Percentiles rank a stretch among this genome's conserved stretches.
Conservation (phyloP, 2,888 invertebrate genomes). For the Andrena chrysosceles region DNA sequence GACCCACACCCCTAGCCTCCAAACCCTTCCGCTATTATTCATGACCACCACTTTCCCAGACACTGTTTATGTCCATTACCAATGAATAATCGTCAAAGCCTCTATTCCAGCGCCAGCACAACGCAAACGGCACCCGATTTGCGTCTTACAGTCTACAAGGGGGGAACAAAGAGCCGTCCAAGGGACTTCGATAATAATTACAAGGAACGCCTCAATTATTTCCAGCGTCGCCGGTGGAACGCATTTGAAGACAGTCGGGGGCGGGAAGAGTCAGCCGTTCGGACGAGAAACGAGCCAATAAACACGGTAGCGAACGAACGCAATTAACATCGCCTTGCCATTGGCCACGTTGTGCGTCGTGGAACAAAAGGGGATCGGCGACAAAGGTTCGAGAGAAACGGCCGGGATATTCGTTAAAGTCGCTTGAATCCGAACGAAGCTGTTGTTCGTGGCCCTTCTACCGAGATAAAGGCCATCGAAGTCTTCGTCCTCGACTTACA, state of each 20-base stretch:
- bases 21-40: too few relatives aligned
- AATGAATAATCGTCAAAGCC: too few relatives aligned
- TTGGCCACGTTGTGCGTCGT: slow-evolving; percentile 33
- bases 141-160: too few relatives aligned
- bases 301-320: slow-evolving; percentile 41
- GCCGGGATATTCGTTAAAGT: slow-evolving; percentile 45
- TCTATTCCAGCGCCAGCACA: too few relatives aligned
- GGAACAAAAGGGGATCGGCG: slow-evolving; percentile 10
- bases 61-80: too few relatives aligned
- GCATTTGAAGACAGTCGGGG: background rate
- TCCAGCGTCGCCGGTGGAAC: background rate
- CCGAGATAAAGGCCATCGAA: slow-evolving; percentile 39
- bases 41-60: too few relatives aligned
- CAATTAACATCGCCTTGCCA: slow-evolving; percentile 56
- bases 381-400: slow-evolving; percentile 22
- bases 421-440: slow-evolving; percentile 46
- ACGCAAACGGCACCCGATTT: too few relatives aligned
- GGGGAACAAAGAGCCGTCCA: background rate
- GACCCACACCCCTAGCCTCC: too few relatives aligned
- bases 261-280: background rate
- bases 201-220: background rate
- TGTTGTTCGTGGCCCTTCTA: slow-evolving; percentile 40
- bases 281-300: slow-evolving; percentile 9
- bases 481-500: slow-evolving; percentile 59
- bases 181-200: slow-evolving; percentile 1